A percentile compares a stretch with the other conserved stretches of the same genome.
Conservation (phyloP, 2,113 vertebrate species). For the Aldabrachelys gigantea region DNA sequence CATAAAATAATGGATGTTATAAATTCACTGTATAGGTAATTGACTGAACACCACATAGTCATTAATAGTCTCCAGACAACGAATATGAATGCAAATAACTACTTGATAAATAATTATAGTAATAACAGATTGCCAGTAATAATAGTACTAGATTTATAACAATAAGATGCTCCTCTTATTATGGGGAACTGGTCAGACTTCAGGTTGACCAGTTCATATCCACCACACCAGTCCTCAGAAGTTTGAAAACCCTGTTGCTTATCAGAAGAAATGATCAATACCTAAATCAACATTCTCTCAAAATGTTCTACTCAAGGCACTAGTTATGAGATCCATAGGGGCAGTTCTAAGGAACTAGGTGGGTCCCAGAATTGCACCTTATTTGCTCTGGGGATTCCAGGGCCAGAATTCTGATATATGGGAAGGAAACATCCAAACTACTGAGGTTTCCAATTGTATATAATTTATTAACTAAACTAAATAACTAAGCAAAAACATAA, state of each 20-base stretch:
- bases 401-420: no score
- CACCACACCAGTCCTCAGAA: background rate
- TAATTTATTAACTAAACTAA: background rate
- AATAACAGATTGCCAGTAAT: no score
- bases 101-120: background rate
- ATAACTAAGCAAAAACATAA: background rate
- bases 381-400: background rate
- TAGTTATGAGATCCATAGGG: background rate
- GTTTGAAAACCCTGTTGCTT: background rate
- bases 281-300: background rate
- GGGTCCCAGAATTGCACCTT: background rate
- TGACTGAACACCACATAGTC: background rate
- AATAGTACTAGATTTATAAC: no score
- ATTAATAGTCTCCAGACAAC: background rate
- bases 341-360: background rate
- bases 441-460: background rate
- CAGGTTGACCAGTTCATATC: background rate
- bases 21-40: background rate
- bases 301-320: background rate
- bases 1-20: no score
- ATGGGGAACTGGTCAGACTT: background rate
- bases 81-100: background rate
- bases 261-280: background rate
- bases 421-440: no score
- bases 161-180: no score